Base-by-base conservation (phyloP, 2,888 invertebrate genomes). In the Caenorhabditis afra region DNA sequence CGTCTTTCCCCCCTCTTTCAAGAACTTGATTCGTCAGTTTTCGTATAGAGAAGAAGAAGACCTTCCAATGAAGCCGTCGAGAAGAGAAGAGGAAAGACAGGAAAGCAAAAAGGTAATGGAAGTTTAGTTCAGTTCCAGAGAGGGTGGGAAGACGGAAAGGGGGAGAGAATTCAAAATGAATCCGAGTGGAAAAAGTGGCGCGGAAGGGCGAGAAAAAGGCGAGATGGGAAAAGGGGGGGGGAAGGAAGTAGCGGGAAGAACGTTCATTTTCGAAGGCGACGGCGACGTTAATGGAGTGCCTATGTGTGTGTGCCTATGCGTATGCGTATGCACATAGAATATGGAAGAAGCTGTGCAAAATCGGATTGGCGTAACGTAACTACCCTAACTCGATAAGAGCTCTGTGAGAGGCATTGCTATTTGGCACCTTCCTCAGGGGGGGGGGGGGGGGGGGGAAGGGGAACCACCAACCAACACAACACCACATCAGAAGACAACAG, bases 81-180 rank as follows among this genome's bases (percentile, higher is more conserved):
- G 41, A 11, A 44, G 39, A 37, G 37, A 49, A 7, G 18, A 39
- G 41, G n/a, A 35, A 57, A 55, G 57, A 50, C n/a, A 62, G 22
- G 22, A 16, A 49, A 47, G 57, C 55, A 73, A 64, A 73, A 73
- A 73, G 64, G 73, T 73, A 73, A 73, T 64, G 73, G 73, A 73
- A 73, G 73, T 73, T 73, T 73, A 3, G 29, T 29, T 29, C 7
- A 5, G n/a, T n/a, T n/a, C n/a, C n/a, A n/a, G n/a, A n/a, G n/a
- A n/a, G n/a, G n/a, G n/a, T n/a, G n/a, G n/a, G n/a, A n/a, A n/a
- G n/a, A n/a, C n/a, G n/a, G n/a, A n/a, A n/a, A n/a, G n/a, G n/a
- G n/a, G n/a, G n/a, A n/a, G n/a, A n/a, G n/a, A n/a, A n/a, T n/a
- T n/a, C n/a, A n/a, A 70, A 61, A 55, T 20, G 59, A 61, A 57